Evolutionary conservation across 1,140 invertebrate genomes (phyloP), one percentile per base, ranked within the genome.

Genomic region (Chironomus tepperi): DNA sequence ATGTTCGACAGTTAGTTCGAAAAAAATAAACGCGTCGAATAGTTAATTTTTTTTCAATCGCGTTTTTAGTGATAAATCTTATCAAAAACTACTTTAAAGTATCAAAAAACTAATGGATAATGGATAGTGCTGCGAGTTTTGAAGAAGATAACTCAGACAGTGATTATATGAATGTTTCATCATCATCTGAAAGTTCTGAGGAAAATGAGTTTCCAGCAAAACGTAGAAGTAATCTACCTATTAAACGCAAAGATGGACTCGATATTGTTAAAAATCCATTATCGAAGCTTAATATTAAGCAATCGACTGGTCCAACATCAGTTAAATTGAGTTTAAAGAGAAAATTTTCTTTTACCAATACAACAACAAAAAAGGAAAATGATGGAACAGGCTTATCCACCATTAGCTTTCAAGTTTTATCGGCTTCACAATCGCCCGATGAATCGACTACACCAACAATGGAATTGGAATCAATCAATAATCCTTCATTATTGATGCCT

Each of bases 381-480:
- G 73, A 73, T 47, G 42, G 73, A 8, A 9, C 16, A 73, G 43
- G 21, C 6, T 42, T 15, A 43, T 34, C 74, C 47, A 19, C 24
- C 8, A 70, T 67, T 70, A 70, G 42, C 42, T 70, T 67, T 34
- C 73, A 74, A 42, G 64, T 76, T 42, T 77, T 78, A 76, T 77
- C 82, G 67, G 75, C 78, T 83, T 84, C 78, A 83, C 84, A 79
- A 79, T 84, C 78, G 80, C 82, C 74, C 79, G 79, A 77, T 76
- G 85, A 79, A 79, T 82, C 75, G 82, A 85, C 73, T 76, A 84
- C 47, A 81, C 82, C 9, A 86, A 85, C 75, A 79, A 85, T 34
- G 84, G 86, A 74, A 84, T 85, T 78, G 83, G 83, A 70, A 80
- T 86, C 18, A 85, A 87, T 77, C 83, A 84, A 67, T 81, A 84